Percentiles rank a stretch among this genome's conserved stretches.
Evolutionary conservation across 2,113 vertebrate species (phyloP).

Genomic region (Saguinus midas): DNA sequence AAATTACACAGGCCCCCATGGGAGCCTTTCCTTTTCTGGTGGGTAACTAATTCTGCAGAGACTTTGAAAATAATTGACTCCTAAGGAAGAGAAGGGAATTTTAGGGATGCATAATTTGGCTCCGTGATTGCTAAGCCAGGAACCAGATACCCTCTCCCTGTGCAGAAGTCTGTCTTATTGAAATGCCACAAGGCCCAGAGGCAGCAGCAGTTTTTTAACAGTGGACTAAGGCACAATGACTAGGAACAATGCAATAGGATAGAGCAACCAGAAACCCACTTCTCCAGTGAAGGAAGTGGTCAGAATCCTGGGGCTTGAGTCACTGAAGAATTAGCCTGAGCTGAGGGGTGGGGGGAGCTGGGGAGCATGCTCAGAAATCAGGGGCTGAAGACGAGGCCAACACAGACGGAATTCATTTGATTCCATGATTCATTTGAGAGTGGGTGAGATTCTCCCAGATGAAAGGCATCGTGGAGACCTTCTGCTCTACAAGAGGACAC

Average conservation of each 20-base stretch:
- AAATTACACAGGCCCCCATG: not conserved
- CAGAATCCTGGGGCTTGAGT: conserved; percentile 49
- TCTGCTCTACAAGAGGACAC: not conserved
- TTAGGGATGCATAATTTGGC: not conserved
- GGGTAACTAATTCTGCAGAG: not conserved
- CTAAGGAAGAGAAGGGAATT: not conserved
- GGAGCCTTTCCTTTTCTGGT: not conserved
- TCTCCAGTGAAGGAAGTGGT: conserved; percentile 41
- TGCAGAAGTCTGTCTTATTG: not conserved
- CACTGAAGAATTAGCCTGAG: conserved; percentile 37
- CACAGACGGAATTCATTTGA: not conserved
- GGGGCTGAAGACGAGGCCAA: not conserved
- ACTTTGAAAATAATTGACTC: not conserved
- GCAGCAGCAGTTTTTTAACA: not conserved
- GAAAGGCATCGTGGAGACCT: conserved; percentile 59
- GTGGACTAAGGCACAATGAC: not conserved
- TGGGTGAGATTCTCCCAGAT: conserved; percentile 60
- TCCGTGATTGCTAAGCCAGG: not conserved
- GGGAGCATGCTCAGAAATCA: not conserved
- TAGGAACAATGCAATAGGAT: not conserved
- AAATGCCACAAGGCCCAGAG: not conserved
- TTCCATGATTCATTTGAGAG: conserved; percentile 68
- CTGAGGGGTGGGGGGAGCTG: not conserved
- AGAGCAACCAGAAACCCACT: conserved; percentile 44
- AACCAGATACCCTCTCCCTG: not conserved